Evolutionary conservation across 2,888 invertebrate genomes (phyloP).

Genomic region (Physocephala rufipes): DNA sequence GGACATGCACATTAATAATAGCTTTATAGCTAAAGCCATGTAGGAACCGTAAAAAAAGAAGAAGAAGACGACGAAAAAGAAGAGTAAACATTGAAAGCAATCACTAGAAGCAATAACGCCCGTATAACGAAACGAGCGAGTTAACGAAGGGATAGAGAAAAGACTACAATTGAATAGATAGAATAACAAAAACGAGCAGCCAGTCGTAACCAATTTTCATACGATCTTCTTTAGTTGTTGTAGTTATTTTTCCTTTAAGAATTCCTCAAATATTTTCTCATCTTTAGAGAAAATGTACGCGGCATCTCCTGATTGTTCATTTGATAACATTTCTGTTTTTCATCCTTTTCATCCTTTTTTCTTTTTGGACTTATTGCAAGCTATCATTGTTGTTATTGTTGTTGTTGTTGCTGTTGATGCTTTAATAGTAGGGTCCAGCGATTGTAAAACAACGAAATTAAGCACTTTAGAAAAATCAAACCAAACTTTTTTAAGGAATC

Average conservation of each 20-base stretch:
- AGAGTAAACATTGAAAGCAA: not conserved
- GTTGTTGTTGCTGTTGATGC: conserved; percentile 3
- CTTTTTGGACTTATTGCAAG: not conserved
- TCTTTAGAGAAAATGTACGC: no score
- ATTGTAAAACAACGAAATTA: not conserved
- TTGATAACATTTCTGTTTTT: no score
- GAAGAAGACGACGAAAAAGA: not conserved
- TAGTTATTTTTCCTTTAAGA: not conserved
- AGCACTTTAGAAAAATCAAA: not conserved
- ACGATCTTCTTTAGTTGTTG: not conserved
- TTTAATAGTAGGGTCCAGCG: not conserved
- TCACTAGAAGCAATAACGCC: not conserved
- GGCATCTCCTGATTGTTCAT: no score
- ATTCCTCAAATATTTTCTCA: no score
- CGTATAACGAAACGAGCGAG: not conserved
- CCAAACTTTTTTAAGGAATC: not conserved
- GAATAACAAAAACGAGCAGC: no score
- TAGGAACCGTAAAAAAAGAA: no score
- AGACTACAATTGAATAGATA: not conserved
- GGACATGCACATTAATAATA: no score
- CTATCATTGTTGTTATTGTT: conserved; percentile 6
- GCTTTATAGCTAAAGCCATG: no score
- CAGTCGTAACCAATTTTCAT: no score
- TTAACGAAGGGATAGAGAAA: not conserved
- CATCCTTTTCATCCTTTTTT: no score